These are phyloP conservation scores for Drosophila mayri DNA, from an alignment of 1,140 invertebrate species.

Conservation along the genomic window DNA sequence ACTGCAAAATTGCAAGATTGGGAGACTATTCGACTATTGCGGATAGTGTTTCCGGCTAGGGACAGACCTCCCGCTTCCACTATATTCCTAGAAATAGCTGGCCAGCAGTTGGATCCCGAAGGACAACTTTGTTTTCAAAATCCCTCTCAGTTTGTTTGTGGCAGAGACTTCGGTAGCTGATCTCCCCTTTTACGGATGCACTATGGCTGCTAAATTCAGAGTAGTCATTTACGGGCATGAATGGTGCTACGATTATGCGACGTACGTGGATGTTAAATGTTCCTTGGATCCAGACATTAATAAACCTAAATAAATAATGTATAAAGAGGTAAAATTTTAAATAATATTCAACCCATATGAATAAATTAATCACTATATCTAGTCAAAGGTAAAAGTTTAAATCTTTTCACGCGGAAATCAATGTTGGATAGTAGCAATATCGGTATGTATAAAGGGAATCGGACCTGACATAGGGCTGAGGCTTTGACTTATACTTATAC, in stretches of 20 bases:
- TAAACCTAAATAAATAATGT: background rate
- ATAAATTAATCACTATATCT: too few species aligned
- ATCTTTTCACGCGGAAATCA: background rate
- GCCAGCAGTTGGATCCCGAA: background rate
- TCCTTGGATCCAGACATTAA: background rate
- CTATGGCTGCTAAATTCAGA: background rate
- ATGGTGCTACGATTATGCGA: background rate
- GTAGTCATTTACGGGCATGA: background rate
- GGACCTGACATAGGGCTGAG: background rate
- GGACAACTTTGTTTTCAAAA: background rate
- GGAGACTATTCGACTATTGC: background rate
- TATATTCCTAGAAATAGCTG: background rate
- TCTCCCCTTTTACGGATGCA: background rate
- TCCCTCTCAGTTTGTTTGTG: background rate
- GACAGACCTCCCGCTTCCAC: background rate
- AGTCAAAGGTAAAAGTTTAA: too few species aligned
- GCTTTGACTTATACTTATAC: background rate
- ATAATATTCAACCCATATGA: too few species aligned
- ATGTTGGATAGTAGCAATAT: background rate
- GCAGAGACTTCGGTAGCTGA: background rate
- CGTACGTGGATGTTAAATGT: background rate
- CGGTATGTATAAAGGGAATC: background rate
- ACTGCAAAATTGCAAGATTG: background rate
- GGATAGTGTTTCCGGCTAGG: background rate
- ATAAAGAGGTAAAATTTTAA: background rate